Evolutionary conservation across 2,113 vertebrate genomes (phyloP), one percentile per base, ranked within the genome.

Genomic region (Brienomyrus longianalis): DNA sequence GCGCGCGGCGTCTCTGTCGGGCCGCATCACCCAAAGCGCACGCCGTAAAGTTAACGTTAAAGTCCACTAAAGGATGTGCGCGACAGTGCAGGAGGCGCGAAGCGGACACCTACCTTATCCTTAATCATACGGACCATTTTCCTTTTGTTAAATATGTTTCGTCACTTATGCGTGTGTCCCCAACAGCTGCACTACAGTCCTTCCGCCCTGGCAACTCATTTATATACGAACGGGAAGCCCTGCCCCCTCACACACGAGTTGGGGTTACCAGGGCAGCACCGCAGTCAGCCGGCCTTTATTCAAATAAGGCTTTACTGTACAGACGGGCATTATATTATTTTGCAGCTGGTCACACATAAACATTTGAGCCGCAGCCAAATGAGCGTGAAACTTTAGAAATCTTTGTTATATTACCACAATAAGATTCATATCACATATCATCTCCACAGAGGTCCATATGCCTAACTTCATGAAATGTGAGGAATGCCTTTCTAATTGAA

Each of bases 61-160:
- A 62, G 6, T 62, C 0, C 7, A n/a, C 21, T 62, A 62, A n/a
- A 0, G n/a, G 59, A 27, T 15, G 59, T 10, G 59, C 0, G 59
- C 9, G n/a, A 4, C 11, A 13, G 62, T 31, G 10, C 27, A 5
- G 62, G n/a, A 70, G 27, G 9, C 62, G n/a, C 10, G 13, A 11
- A 13, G 62, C 83, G 6, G 7, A 6, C 4, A 45, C 93, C 89
- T 89, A 94, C 92, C 93, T 89, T 47, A 86, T 91, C 84, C 19
- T 90, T 84, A 56, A 94, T 91, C 3, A 0, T 2, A 6, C 54
- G 0, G 52, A 94, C 21, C 92, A 94, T 93, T 27, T 70, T 92
- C 48, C 88, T 15, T 50, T 48, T 70, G 9, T 31, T 70, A 31
- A 31, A 27, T 70, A 11, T 1, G 10, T 1, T 10, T 70, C n/a